These are phyloP conservation scores for Xenops minutus DNA, from an alignment of 2,797 vertebrate species.

Conservation along the genomic window DNA sequence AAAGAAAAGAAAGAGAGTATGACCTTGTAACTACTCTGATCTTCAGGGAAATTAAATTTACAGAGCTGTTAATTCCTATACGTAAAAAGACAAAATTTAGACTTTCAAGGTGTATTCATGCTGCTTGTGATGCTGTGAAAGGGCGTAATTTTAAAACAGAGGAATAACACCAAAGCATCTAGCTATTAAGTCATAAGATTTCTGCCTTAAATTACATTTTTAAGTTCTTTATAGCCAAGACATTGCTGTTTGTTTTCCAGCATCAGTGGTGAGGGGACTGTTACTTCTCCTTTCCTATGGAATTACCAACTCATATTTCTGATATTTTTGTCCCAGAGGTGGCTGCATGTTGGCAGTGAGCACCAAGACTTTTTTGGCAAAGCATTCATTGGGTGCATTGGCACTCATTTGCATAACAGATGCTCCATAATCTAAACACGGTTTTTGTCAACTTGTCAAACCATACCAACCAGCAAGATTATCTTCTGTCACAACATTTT, in stretches of 20 bases:
- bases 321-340: neutral
- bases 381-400: neutral
- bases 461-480: neutral
- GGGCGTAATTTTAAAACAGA: neutral
- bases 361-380: neutral
- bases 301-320: neutral
- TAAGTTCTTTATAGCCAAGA: neutral
- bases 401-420: neutral
- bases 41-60: neutral
- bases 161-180: neutral
- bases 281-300: neutral
- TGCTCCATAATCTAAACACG: neutral
- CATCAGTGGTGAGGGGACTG: fast-evolving
- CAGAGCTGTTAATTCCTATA: neutral
- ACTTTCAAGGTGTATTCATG: neutral
- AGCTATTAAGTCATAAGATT: neutral
- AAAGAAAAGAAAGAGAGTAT: neutral
- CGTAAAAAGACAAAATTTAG: neutral
- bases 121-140: neutral
- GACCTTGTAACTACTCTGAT: neutral
- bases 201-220: neutral
- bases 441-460: neutral
- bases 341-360: neutral
- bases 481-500: neutral
- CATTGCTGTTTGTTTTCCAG: neutral